A percentile compares a stretch with the other conserved stretches of the same genome.
phyloP scores from a whole-genome alignment of 1,140 invertebrate species.

The Oedothorax gibbosus region DNA sequence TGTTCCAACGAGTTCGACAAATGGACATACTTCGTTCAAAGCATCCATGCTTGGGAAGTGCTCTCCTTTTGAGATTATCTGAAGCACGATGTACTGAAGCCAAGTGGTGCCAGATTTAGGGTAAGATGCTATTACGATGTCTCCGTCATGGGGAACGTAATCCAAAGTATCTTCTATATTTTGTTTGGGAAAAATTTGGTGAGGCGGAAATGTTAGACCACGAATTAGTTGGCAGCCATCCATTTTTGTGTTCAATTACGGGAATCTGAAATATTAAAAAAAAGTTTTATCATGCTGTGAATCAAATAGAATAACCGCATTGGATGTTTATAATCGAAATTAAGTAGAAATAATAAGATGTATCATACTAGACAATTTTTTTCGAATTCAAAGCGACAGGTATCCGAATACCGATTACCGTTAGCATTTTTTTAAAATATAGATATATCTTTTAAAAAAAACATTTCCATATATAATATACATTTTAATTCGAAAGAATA shows the following conservation, averaged over 20 bases:
- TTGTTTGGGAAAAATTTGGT: background rate
- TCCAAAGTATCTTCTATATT: constrained; percentile 47
- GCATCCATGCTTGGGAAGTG: constrained; percentile 29
- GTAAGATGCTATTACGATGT: constrained; percentile 62
- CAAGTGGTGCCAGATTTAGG: constrained; percentile 64
- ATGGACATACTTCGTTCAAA: constrained; percentile 2
- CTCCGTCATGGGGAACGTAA: constrained; percentile 48
- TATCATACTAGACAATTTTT: too few species aligned
- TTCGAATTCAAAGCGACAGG: too few species aligned
- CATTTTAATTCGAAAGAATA: too few species aligned
- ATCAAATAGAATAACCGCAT: too few species aligned
- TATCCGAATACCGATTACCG: too few species aligned
- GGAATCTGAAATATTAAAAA: too few species aligned
- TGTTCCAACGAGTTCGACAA: constrained; percentile 49
- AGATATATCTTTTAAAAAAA: too few species aligned
- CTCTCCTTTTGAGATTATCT: constrained; percentile 40
- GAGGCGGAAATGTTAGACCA: constrained; percentile 7
- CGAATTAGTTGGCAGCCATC: background rate
- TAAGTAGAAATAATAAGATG: too few species aligned
- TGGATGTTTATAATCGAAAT: too few species aligned
- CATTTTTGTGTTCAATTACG: background rate
- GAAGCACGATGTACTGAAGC: constrained; percentile 59
- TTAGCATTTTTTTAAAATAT: too few species aligned
- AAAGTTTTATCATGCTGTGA: too few species aligned
- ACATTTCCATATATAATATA: too few species aligned